These are phyloP conservation scores for Acleris laterana DNA, from an alignment of 2,888 invertebrate species.

Conservation along the genomic window DNA sequence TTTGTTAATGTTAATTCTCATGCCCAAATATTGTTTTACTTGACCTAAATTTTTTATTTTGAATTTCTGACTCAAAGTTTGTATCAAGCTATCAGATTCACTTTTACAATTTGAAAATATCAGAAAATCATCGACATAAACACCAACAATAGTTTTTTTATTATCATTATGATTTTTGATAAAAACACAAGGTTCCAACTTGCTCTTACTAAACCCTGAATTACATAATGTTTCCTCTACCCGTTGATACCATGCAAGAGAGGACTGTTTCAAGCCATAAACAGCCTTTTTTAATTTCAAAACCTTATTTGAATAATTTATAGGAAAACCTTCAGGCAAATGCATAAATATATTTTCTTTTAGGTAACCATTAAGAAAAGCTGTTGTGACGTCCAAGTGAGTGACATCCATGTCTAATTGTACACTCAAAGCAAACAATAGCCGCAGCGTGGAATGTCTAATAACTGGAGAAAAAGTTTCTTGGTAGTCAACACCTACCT, in stretches of 20 bases:
- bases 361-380: slow-evolving; percentile 38
- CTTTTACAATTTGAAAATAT: too few relatives aligned
- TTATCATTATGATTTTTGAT: too few relatives aligned
- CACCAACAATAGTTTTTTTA: too few relatives aligned
- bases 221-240: slow-evolving; percentile 18
- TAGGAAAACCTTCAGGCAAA: slow-evolving; percentile 17
- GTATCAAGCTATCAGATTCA: too few relatives aligned
- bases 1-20: too few relatives aligned
- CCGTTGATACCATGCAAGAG: slow-evolving; percentile 30
- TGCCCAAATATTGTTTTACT: too few relatives aligned
- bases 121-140: too few relatives aligned
- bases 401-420: slow-evolving; percentile 28
- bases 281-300: slow-evolving; percentile 19
- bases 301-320: slow-evolving; percentile 9
- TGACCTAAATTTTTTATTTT: too few relatives aligned
- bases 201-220: slow-evolving; percentile 13
- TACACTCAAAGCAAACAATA: slow-evolving; percentile 35
- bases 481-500: slow-evolving; percentile 14
- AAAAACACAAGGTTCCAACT: too few relatives aligned
- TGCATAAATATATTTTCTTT: slow-evolving; percentile 29
- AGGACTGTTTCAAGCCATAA: slow-evolving; percentile 33
- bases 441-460: slow-evolving; percentile 31
- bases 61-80: too few relatives aligned
- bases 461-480: slow-evolving; percentile 33
- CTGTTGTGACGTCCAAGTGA: slow-evolving; percentile 39